Conservation (phyloP, 2,888 invertebrate species). For the Cremastinae sp. region DNA sequence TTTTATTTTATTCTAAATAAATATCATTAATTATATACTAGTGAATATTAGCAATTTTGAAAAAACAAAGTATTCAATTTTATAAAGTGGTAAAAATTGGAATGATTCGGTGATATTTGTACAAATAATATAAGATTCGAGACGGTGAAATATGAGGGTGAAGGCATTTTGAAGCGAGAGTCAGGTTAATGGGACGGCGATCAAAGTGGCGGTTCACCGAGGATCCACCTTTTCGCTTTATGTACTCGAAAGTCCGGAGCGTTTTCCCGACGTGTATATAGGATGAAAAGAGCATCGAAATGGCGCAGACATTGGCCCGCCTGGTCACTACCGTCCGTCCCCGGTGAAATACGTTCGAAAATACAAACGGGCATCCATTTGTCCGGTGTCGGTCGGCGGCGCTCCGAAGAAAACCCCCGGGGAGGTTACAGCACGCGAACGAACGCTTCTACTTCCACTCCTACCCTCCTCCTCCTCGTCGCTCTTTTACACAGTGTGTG, state of each 20-base stretch:
- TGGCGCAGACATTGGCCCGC: conserved; percentile 20
- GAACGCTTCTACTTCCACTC: conserved; percentile 47
- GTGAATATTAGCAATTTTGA: no score
- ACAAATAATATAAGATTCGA: background rate
- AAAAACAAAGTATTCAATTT: no score
- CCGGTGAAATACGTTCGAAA: conserved; percentile 72
- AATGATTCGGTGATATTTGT: no score
- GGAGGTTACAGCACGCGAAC: background rate
- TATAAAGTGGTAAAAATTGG: no score
- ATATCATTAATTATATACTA: no score
- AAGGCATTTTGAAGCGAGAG: background rate
- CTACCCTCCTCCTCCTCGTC: background rate
- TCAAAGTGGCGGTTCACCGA: conserved; percentile 18
- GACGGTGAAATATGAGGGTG: background rate
- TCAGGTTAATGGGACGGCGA: background rate
- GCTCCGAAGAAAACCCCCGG: conserved; percentile 12
- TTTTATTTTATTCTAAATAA: no score
- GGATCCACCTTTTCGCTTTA: conserved; percentile 18
- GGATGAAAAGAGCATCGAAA: conserved; percentile 28
- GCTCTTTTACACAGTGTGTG: no score
- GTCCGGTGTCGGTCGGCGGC: conserved; percentile 72
- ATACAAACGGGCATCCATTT: conserved; percentile 76
- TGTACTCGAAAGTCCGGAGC: conserved; percentile 21
- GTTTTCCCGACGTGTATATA: conserved; percentile 13
- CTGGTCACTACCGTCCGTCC: conserved; percentile 70